phyloP scores from a whole-genome alignment of 2,888 invertebrate genomes.

The Ophioninae sp. region DNA sequence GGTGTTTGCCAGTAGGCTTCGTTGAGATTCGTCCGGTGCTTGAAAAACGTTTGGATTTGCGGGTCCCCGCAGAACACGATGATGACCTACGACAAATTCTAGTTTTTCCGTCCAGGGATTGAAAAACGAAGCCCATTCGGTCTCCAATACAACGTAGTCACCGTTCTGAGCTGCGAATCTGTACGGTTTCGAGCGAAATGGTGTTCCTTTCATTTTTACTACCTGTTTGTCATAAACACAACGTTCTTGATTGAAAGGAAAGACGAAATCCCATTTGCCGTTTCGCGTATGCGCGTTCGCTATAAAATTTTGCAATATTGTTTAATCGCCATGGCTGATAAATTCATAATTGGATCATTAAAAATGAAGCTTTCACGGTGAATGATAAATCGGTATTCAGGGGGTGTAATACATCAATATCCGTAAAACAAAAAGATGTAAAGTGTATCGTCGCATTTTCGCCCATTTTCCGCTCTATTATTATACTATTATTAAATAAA shows the following conservation, averaged over 20 bases:
- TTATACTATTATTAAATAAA: no score
- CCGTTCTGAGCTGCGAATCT: conserved; percentile 93
- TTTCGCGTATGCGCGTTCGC: neutral
- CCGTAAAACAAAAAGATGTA: no score
- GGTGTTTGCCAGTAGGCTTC: conserved; percentile 76
- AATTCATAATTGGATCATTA: neutral
- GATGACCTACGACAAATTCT: conserved; percentile 94
- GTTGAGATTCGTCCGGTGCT: conserved; percentile 77
- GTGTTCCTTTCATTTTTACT: conserved; percentile 87
- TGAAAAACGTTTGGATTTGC: conserved; percentile 89
- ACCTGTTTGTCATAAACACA: conserved; percentile 81
- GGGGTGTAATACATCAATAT: no score
- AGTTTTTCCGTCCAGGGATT: conserved; percentile 96
- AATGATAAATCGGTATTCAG: no score
- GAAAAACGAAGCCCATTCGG: conserved; percentile 95
- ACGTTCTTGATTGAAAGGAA: neutral
- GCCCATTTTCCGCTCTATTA: no score
- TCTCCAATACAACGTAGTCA: conserved; percentile 90
- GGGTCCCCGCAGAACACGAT: conserved; percentile 89
- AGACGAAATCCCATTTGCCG: conserved; percentile 22
- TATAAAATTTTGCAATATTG: neutral
- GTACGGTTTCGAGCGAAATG: conserved; percentile 88
- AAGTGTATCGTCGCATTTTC: no score
- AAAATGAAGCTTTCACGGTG: no score
- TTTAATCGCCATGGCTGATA: neutral